Percentiles rank a stretch among this genome's conserved stretches.
Evolutionary conservation across 2,113 vertebrate species (phyloP).

Genomic region (Lagopus muta): DNA sequence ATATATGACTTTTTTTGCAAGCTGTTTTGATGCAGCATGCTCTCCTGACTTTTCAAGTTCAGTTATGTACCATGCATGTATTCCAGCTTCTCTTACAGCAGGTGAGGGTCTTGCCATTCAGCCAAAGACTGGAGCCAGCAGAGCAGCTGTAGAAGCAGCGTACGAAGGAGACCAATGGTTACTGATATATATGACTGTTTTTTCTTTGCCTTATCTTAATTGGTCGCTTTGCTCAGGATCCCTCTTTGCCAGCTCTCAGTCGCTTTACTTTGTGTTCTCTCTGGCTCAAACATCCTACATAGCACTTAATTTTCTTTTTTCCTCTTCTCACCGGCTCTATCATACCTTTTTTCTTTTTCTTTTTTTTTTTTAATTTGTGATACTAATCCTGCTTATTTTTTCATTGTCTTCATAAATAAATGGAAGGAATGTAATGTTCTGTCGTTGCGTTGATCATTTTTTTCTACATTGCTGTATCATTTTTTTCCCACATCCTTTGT

Average conservation of each 20-base stretch:
- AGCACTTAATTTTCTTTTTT: not conserved
- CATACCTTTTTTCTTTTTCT: not conserved
- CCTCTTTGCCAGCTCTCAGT: not conserved
- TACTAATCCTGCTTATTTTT: not conserved
- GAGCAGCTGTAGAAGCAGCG: conserved; percentile 25
- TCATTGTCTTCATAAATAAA: not conserved
- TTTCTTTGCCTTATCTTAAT: conserved; percentile 11
- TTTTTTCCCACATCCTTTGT: not conserved
- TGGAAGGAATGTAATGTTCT: not conserved
- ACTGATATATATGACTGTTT: conserved; percentile 11
- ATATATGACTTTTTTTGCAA: not conserved
- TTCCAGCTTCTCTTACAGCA: not conserved
- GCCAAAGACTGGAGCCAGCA: not conserved
- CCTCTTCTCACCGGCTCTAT: not conserved
- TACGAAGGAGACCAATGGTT: not conserved
- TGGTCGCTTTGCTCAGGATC: conserved; percentile 16
- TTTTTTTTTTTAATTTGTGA: not conserved
- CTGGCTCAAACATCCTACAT: not conserved
- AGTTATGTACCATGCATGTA: not conserved
- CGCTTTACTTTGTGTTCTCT: not conserved
- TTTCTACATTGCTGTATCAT: not conserved
- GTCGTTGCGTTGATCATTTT: not conserved
- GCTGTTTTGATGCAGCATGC: not conserved
- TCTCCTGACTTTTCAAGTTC: not conserved
- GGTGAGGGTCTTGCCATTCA: not conserved